phyloP scores from a whole-genome alignment of 2,888 invertebrate genomes.

The Acanthococcus lagerstroemiae region DNA sequence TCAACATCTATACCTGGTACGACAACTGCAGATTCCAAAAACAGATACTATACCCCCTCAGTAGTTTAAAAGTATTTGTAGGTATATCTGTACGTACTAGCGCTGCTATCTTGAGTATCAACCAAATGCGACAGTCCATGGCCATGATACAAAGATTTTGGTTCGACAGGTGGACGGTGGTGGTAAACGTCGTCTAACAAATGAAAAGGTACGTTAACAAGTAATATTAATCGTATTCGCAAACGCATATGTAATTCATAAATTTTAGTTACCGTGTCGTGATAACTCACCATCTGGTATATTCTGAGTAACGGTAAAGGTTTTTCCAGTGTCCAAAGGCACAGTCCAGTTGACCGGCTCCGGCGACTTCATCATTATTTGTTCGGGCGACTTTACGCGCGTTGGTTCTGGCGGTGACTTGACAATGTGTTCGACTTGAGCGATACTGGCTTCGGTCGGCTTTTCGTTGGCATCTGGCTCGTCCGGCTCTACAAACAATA shows the following conservation, averaged over 20 bases:
- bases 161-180: constrained; percentile 12
- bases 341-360: constrained; percentile 94
- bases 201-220: neutral
- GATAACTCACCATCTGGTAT: constrained; percentile 53
- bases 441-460: constrained; percentile 31
- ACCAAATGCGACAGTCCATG: constrained; percentile 14
- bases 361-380: constrained; percentile 82
- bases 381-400: constrained; percentile 83
- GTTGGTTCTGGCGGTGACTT: constrained; percentile 90
- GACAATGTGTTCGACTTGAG: constrained; percentile 58
- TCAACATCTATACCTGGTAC: no score
- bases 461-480: neutral
- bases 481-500: constrained; percentile 16
- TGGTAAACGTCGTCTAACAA: constrained; percentile 4
- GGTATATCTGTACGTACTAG: constrained; percentile 26
- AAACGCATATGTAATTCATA: neutral
- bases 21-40: no score
- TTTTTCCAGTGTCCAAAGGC: constrained; percentile 84
- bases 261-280: neutral
- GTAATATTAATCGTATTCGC: neutral
- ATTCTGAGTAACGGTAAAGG: constrained; percentile 86
- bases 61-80: no score
- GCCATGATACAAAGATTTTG: constrained; percentile 12
- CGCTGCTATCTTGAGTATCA: constrained; percentile 11
- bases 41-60: no score